Percentiles rank a stretch among this genome's conserved stretches.
Evolutionary conservation across 2,888 invertebrate genomes (phyloP).

Genomic region (Acronicta aceris): DNA sequence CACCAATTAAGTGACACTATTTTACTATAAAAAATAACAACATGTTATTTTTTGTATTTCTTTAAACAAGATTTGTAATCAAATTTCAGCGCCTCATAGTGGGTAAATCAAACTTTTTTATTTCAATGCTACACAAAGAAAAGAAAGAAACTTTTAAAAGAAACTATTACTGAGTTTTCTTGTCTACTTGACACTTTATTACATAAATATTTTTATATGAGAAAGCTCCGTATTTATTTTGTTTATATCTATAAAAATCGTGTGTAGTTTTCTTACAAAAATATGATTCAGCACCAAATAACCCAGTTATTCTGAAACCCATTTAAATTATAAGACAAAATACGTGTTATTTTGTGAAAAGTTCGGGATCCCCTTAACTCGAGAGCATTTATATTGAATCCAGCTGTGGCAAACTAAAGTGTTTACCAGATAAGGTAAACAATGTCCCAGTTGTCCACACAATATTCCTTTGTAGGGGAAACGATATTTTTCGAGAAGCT

Average conservation of each 20-base stretch:
- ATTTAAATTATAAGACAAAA: slow-evolving; percentile 33
- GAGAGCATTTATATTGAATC: slow-evolving; percentile 40
- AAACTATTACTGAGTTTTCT: slow-evolving; percentile 30
- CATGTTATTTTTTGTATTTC: too few species aligned
- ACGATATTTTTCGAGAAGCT: slow-evolving; percentile 73
- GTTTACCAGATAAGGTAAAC: slow-evolving; percentile 64
- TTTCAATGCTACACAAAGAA: slow-evolving; percentile 37
- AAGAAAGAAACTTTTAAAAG: slow-evolving; percentile 39
- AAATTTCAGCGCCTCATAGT: too few species aligned
- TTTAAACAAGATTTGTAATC: too few species aligned
- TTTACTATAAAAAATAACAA: too few species aligned
- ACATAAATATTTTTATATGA: slow-evolving; percentile 34
- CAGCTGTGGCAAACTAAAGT: slow-evolving; percentile 53
- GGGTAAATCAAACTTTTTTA: slow-evolving; percentile 29
- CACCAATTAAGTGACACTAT: too few species aligned
- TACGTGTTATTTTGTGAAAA: slow-evolving; percentile 30
- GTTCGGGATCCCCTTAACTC: slow-evolving; percentile 30
- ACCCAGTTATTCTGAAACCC: slow-evolving; percentile 25
- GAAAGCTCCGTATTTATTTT: slow-evolving; percentile 12
- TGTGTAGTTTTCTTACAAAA: slow-evolving; percentile 17
- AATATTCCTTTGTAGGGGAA: slow-evolving; percentile 66
- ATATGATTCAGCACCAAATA: slow-evolving; percentile 9
- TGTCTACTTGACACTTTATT: slow-evolving; percentile 33
- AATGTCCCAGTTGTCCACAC: slow-evolving; percentile 62
- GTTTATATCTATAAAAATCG: slow-evolving; percentile 30